phyloP scores from a whole-genome alignment of 2,113 vertebrate species.

The Neodontobutis hainanensis region DNA sequence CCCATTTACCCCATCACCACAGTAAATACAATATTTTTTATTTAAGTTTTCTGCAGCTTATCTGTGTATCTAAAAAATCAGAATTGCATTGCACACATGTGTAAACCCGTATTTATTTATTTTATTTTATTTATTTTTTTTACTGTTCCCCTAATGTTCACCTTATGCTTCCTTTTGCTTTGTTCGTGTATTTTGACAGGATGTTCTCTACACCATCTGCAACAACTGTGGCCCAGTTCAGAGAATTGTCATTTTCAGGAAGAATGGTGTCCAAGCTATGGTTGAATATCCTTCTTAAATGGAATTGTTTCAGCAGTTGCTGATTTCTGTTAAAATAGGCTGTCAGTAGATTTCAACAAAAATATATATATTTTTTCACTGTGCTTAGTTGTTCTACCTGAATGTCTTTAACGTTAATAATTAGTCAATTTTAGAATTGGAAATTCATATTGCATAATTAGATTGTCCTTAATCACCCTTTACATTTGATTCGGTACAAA shows the following conservation, averaged over 20 bases:
- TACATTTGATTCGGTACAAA: constrained; percentile 96
- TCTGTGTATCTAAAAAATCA: not conserved
- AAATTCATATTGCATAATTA: too few relatives aligned
- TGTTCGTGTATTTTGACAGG: constrained; percentile 69
- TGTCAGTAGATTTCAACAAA: too few relatives aligned
- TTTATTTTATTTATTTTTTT: too few relatives aligned
- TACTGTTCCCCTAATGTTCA: not conserved
- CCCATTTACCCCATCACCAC: constrained; percentile 92
- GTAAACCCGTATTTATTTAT: too few relatives aligned
- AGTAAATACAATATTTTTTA: constrained; percentile 61
- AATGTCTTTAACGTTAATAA: too few relatives aligned
- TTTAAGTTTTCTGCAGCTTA: not conserved
- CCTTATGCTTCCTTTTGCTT: not conserved
- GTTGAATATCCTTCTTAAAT: constrained; percentile 92
- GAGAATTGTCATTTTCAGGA: constrained; percentile 95
- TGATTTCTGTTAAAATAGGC: too few relatives aligned
- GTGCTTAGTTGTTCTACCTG: too few relatives aligned
- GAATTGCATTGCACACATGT: not conserved
- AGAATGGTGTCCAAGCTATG: constrained; percentile 98
- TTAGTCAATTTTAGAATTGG: too few relatives aligned
- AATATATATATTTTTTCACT: too few relatives aligned
- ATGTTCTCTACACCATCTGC: constrained; percentile 96
- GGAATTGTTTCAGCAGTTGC: not conserved
- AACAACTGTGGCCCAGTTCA: constrained; percentile 96
- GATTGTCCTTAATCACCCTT: constrained; percentile 75